These are phyloP conservation scores for Rugalucina vietnamica DNA, from an alignment of 2,888 invertebrate genomes.

Conservation along the genomic window DNA sequence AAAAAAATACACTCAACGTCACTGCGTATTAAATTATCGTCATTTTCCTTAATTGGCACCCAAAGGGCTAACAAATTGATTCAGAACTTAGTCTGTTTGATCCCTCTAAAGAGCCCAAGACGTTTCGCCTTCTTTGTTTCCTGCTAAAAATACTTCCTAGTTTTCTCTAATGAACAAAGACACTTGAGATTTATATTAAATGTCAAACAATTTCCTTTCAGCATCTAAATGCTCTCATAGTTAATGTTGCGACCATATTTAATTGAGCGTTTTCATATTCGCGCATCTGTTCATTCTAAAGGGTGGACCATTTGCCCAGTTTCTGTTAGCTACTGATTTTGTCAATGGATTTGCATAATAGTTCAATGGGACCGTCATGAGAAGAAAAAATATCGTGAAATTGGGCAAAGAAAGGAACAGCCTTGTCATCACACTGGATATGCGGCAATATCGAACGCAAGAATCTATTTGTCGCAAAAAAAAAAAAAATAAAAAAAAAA, in stretches of 20 bases:
- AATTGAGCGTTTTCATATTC: constrained; percentile 9
- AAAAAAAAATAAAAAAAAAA: no score
- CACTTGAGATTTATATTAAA: constrained; percentile 5
- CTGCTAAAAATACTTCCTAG: neutral
- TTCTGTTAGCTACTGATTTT: neutral
- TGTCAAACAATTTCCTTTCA: constrained; percentile 3
- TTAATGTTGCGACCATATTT: constrained; percentile 2
- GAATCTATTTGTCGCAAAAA: no score
- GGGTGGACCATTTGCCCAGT: neutral
- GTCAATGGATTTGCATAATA: neutral
- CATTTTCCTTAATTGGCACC: neutral
- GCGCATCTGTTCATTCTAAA: neutral
- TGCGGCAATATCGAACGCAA: no score
- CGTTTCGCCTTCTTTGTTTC: neutral
- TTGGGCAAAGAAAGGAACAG: no score
- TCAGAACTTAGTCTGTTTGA: neutral
- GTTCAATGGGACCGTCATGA: no score
- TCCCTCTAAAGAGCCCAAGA: neutral
- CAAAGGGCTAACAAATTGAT: neutral
- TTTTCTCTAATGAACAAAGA: neutral
- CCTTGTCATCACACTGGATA: no score
- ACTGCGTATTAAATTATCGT: neutral
- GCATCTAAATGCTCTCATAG: neutral
- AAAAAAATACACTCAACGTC: neutral
- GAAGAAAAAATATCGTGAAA: no score